Evolutionary conservation across 2,888 invertebrate genomes (phyloP).

Genomic region (Marasmarcha lunaedactyla): DNA sequence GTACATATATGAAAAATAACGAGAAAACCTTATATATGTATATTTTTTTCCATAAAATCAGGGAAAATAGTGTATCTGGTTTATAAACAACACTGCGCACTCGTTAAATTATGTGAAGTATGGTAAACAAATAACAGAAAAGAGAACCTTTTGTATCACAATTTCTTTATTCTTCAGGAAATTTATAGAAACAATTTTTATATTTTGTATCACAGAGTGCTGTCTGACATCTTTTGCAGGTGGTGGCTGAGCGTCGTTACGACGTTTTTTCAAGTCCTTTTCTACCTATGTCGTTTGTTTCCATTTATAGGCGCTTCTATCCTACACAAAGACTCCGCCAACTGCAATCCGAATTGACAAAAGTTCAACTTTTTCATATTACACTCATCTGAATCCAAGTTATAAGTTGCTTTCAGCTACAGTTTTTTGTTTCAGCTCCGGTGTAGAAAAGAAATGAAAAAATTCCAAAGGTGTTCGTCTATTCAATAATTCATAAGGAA

Average conservation of each 20-base stretch:
- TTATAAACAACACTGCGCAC: too few relatives aligned
- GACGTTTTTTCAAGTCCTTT: conserved; percentile 23
- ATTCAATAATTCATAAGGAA: too few relatives aligned
- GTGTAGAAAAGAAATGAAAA: too few relatives aligned
- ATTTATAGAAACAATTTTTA: conserved; percentile 6
- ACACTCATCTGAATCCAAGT: neutral
- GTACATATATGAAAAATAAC: too few relatives aligned
- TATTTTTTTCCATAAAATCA: too few relatives aligned
- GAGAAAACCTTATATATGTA: too few relatives aligned
- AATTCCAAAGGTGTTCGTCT: too few relatives aligned
- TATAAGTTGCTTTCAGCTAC: conserved; percentile 25
- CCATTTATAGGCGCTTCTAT: conserved; percentile 23
- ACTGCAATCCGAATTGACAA: conserved; percentile 25
- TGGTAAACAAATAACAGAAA: too few relatives aligned
- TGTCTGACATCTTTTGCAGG: conserved; percentile 16
- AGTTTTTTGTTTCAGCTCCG: conserved; percentile 10
- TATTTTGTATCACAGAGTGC: conserved; percentile 5
- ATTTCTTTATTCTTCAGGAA: neutral
- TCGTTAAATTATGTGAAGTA: too few relatives aligned
- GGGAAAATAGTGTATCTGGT: too few relatives aligned
- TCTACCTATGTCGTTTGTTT: conserved; percentile 23
- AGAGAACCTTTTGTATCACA: too few relatives aligned
- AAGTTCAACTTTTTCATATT: neutral
- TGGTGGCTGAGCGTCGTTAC: conserved; percentile 22
- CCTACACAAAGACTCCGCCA: conserved; percentile 24